A percentile compares a stretch with the other conserved stretches of the same genome.
phyloP scores from a whole-genome alignment of 1,140 invertebrate genomes.

The Drosophila arawakana region DNA sequence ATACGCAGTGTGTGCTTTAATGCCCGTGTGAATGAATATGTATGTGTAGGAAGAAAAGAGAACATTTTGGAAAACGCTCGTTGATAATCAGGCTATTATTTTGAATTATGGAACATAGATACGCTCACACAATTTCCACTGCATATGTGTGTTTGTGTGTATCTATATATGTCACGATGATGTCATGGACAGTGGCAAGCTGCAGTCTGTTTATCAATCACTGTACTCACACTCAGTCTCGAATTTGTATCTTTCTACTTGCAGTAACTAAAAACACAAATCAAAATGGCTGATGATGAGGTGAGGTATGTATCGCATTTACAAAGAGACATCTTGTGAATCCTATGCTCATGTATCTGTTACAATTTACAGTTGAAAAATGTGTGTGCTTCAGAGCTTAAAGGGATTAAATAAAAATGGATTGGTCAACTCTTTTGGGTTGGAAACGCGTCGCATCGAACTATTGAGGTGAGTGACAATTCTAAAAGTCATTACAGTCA shows the following conservation, averaged over 20 bases:
- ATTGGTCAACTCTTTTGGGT: neutral
- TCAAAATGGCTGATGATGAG: slow-evolving; percentile 94
- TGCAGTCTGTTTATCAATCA: slow-evolving; percentile 19
- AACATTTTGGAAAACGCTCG: slow-evolving; percentile 2
- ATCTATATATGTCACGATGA: slow-evolving; percentile 4
- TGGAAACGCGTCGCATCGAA: neutral
- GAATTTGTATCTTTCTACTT: slow-evolving; percentile 50
- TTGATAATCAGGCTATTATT: slow-evolving; percentile 32
- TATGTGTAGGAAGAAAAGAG: neutral
- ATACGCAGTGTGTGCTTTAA: slow-evolving; percentile 64
- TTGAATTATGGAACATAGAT: slow-evolving; percentile 41
- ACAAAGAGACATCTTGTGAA: neutral
- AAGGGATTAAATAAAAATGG: neutral
- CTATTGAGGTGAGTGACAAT: slow-evolving; percentile 26
- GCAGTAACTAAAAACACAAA: slow-evolving; percentile 84
- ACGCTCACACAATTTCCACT: slow-evolving; percentile 6
- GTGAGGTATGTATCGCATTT: slow-evolving; percentile 89
- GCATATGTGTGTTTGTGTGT: slow-evolving; percentile 1
- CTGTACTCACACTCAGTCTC: slow-evolving; percentile 30
- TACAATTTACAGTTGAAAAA: slow-evolving; percentile 25
- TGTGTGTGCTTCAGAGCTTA: slow-evolving; percentile 15
- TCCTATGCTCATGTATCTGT: neutral
- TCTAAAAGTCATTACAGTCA: neutral
- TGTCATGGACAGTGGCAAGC: slow-evolving; percentile 9
- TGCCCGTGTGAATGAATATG: neutral